Conservation (phyloP, 1,140 invertebrate species). For the Myzus persicae region DNA sequence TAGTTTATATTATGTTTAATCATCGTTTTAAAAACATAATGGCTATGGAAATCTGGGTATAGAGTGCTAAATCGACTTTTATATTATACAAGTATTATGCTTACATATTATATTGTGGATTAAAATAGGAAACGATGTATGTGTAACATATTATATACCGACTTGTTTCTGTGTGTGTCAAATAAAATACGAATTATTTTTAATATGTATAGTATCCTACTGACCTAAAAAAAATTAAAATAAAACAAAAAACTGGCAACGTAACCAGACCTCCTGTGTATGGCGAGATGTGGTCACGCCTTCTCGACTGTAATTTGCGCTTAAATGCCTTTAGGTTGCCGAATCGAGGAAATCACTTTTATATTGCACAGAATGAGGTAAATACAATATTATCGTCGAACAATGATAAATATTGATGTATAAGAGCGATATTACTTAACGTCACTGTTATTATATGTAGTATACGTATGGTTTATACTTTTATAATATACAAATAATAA, state of each 20-base stretch:
- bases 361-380: neutral
- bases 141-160: neutral
- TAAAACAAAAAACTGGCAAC: conserved; percentile 17
- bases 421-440: neutral
- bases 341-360: conserved; percentile 26
- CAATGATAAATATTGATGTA: neutral
- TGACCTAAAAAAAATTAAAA: conserved; percentile 50
- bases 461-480: neutral
- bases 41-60: neutral
- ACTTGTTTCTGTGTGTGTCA: neutral
- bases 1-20: neutral
- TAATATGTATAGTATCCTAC: conserved; percentile 21
- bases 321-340: conserved; percentile 33
- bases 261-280: conserved; percentile 33
- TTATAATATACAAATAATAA: neutral
- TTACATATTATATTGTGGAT: neutral
- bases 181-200: conserved; percentile 39
- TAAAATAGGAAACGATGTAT: neutral
- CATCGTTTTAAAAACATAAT: neutral
- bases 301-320: conserved; percentile 18
- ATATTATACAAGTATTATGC: neutral
- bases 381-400: neutral
- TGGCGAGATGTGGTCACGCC: conserved; percentile 44
- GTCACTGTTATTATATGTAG: neutral
- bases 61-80: neutral